Percentiles rank a stretch among this genome's conserved stretches.
Evolutionary conservation across 2,888 invertebrate genomes (phyloP).

Genomic region (Auanema sp.): DNA sequence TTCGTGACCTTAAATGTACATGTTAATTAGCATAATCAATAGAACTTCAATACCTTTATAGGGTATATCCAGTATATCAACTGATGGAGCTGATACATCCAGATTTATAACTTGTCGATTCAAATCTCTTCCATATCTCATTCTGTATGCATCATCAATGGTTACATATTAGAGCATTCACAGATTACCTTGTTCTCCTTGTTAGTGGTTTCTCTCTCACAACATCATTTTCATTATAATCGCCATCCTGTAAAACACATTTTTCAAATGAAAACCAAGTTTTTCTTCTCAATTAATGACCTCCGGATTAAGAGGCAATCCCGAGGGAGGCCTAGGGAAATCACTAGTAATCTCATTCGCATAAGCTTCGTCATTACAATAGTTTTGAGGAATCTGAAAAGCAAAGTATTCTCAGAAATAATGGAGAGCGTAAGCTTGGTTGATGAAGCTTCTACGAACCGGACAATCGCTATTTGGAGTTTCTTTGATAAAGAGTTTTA

Average conservation of each 20-base stretch:
- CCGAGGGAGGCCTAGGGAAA: conserved; percentile 30
- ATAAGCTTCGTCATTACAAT: conserved; percentile 19
- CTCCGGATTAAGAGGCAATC: conserved; percentile 5
- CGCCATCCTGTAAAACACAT: neutral
- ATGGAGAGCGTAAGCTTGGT: neutral
- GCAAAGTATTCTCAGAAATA: neutral
- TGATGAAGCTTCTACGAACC: conserved; percentile 14
- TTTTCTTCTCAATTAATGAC: conserved; percentile 16
- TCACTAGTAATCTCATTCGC: conserved; percentile 24
- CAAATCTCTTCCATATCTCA: conserved; percentile 8
- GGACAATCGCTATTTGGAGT: conserved; percentile 22
- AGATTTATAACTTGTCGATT: conserved; percentile 27
- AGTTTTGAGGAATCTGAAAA: neutral
- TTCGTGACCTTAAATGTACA: too few relatives aligned
- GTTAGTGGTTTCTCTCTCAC: too few relatives aligned
- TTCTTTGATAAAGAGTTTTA: conserved; percentile 48
- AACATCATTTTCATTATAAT: neutral
- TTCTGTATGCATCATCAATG: conserved; percentile 17
- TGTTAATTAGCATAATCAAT: too few relatives aligned
- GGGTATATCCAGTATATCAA: conserved; percentile 45
- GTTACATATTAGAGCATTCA: too few relatives aligned
- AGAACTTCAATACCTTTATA: conserved; percentile 18
- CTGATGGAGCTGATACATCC: conserved; percentile 39
- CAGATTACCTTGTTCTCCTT: neutral
- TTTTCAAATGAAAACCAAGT: conserved; percentile 11